Conservation (phyloP, 1,140 invertebrate species). For the Protaetia brevitarsis region DNA sequence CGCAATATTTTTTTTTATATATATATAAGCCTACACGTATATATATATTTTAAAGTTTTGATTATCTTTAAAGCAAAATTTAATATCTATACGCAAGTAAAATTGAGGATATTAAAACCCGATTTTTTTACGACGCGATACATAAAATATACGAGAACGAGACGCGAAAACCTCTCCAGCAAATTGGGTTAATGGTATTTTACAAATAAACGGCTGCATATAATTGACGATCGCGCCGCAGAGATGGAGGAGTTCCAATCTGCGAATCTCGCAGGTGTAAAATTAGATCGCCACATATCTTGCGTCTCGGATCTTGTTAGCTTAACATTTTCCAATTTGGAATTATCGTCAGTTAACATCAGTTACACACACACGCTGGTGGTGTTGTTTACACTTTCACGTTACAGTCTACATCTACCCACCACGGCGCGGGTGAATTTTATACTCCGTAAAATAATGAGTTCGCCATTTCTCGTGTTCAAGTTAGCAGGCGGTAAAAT, state of each 20-base stretch:
- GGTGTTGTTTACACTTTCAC: slow-evolving; percentile 9
- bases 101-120: background rate
- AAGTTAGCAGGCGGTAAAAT: background rate
- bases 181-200: slow-evolving; percentile 13
- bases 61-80: too few relatives aligned
- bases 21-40: too few relatives aligned
- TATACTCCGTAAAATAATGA: background rate
- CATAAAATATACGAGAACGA: background rate
- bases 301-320: background rate
- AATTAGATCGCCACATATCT: slow-evolving; percentile 2
- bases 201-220: slow-evolving; percentile 2
- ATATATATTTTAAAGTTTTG: too few relatives aligned
- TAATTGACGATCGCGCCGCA: background rate
- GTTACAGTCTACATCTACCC: background rate
- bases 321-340: background rate
- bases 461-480: background rate
- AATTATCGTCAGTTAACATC: slow-evolving; percentile 9
- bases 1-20: too few relatives aligned
- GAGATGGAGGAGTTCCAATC: background rate
- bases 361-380: too few relatives aligned
- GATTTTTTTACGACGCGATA: background rate
- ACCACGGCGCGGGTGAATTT: background rate
- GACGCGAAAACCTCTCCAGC: background rate
- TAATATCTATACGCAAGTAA: background rate
- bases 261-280: background rate